Base-by-base conservation (phyloP, 2,888 invertebrate genomes). In the Tholera decimalis region DNA sequence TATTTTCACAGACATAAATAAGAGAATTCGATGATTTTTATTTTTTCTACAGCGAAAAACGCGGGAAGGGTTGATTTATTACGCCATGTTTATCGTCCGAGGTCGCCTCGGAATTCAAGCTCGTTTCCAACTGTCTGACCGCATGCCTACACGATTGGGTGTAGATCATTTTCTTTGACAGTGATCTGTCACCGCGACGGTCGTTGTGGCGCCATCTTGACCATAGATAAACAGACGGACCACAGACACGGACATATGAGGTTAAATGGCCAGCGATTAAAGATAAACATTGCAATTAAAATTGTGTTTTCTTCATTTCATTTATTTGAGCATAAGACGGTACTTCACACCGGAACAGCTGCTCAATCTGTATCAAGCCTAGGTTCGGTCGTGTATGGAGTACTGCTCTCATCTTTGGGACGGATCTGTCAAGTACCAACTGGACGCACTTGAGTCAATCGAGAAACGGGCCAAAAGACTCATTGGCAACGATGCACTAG, bases 111-210 rank as follows among this genome's bases (percentile, higher is more conserved):
- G 70, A 53, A 70, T 70, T 30, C 18, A 18, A 35, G 33, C 28
- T 66, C 57, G n/a, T 39, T 43, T 53, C 30, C 30, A 26, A 41
- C 24, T 26, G 35, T 46, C 22, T 41, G 44, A 41, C 73, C 66
- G 35, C 66, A 65, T 70, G 46, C 51, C 46, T 35, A 51, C 70
- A 65, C 51, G 71, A 55, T 30, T 8, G 49, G 54, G 11, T 28
- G 50, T 56, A 56, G 39, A 73, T 70, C 24, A 73, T 65, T 64
- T 69, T 70, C 50, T 65, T 70, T 56, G 56, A 51, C 35, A 41
- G 51, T 41, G 30, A 70, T 65, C 56, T 56, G 66, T 73, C 74
- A 65, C 46, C 67, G 46, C 41, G 8, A 22, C 13, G 24, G 47
- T 57, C 35, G 13, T 51, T 8, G 39, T n/a, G 67, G 35, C 37